phyloP scores from a whole-genome alignment of 2,888 invertebrate species.

The Oasisia sp. region DNA sequence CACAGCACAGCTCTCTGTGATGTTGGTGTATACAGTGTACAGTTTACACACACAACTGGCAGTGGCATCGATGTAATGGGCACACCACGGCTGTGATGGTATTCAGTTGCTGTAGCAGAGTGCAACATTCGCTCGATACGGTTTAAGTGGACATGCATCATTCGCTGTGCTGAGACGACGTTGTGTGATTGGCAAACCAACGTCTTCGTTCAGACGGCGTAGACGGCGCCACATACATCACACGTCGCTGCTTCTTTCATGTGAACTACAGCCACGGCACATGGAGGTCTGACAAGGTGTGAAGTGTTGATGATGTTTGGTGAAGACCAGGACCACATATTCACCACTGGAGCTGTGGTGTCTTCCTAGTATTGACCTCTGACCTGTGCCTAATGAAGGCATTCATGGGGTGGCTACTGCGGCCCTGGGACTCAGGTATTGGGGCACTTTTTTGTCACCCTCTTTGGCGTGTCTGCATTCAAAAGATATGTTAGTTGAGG shows the following conservation, averaged over 20 bases:
- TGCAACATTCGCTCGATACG: neutral
- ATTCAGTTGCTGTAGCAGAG: neutral
- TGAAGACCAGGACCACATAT: neutral
- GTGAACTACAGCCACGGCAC: neutral
- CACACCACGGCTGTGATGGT: neutral
- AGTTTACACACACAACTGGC: neutral
- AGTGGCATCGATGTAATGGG: neutral
- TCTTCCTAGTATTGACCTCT: neutral
- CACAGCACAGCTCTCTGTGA: neutral
- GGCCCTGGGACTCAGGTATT: neutral
- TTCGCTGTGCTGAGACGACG: neutral
- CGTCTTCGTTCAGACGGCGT: neutral
- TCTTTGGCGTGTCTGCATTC: neutral
- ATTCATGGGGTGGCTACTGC: conserved; percentile 17
- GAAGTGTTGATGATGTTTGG: conserved; percentile 8
- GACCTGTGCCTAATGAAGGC: neutral
- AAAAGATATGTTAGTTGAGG: neutral
- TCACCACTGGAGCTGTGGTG: neutral
- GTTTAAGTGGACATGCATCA: neutral
- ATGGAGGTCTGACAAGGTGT: neutral
- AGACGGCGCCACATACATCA: neutral
- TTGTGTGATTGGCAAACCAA: neutral
- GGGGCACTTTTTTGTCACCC: neutral
- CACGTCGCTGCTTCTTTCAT: neutral
- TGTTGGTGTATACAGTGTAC: neutral